These are phyloP conservation scores for Callitettix versicolor DNA, from an alignment of 1,140 invertebrate species.

Conservation along the genomic window DNA sequence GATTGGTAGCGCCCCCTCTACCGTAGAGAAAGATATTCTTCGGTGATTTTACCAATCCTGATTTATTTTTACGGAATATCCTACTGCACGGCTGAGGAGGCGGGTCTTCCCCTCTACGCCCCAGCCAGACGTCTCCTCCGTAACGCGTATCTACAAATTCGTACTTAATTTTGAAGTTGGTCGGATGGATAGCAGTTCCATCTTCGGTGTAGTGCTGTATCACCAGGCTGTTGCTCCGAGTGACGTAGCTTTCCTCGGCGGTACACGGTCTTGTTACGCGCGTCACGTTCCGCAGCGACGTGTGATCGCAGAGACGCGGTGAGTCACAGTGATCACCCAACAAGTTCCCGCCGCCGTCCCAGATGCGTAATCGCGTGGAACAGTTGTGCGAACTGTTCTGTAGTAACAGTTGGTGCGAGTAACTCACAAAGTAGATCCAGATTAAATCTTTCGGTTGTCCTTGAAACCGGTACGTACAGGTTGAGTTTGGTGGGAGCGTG, in stretches of 20 bases:
- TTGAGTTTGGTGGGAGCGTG: conserved; percentile 72
- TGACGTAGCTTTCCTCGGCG: conserved; percentile 66
- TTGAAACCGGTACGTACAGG: conserved; percentile 73
- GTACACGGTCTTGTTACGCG: conserved; percentile 63
- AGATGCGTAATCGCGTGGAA: conserved; percentile 47
- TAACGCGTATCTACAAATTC: conserved; percentile 75
- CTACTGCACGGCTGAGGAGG: conserved; percentile 37
- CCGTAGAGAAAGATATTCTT: conserved; percentile 72
- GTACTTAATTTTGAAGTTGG: conserved; percentile 30
- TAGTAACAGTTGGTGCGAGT: conserved; percentile 43
- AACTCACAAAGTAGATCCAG: conserved; percentile 80
- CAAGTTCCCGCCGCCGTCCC: conserved; percentile 41
- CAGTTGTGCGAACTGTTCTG: conserved; percentile 26
- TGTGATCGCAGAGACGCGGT: conserved; percentile 70
- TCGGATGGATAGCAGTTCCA: conserved; percentile 42
- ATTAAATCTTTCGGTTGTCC: conserved; percentile 65
- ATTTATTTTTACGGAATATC: conserved; percentile 41
- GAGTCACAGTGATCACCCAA: conserved; percentile 62
- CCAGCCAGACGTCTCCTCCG: conserved; percentile 54
- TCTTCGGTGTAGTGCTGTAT: conserved; percentile 27
- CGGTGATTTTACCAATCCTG: conserved; percentile 54
- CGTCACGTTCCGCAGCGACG: conserved; percentile 60
- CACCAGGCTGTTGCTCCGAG: conserved; percentile 36
- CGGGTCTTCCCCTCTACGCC: conserved; percentile 27
- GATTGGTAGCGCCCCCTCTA: conserved; percentile 59